Conservation (phyloP, 37 sponge, comb jelly and placozoan genomes). For the Halichondria panicea region DNA sequence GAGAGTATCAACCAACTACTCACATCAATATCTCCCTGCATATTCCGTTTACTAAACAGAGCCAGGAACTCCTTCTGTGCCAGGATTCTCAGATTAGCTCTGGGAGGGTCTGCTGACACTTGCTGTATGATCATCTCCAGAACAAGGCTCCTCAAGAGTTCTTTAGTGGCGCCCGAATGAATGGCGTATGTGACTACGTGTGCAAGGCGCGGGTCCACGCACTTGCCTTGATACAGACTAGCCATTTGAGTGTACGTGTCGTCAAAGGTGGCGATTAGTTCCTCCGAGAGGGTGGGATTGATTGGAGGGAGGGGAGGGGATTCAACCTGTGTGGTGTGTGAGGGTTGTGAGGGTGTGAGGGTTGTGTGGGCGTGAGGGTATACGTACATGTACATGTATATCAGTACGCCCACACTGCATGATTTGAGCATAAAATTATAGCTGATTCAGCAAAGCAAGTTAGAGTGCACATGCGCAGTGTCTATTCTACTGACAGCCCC, state of each 20-base stretch:
- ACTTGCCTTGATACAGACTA: background rate
- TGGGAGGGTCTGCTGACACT: too few species aligned
- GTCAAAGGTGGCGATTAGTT: slow-evolving; percentile 6
- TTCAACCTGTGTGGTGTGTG: slow-evolving; percentile 5
- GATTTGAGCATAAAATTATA: background rate
- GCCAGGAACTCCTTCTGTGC: slow-evolving; percentile 29
- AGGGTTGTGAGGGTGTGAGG: background rate
- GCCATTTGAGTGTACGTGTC: background rate
- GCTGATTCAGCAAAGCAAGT: background rate
- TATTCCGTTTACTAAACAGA: background rate
- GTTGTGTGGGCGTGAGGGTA: too few species aligned
- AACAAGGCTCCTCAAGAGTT: background rate
- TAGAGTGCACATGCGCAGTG: too few species aligned
- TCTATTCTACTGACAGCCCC: too few species aligned
- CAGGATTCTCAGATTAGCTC: background rate
- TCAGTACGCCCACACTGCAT: background rate
- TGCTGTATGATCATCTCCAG: too few species aligned
- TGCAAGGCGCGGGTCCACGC: background rate
- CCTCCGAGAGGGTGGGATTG: slow-evolving; percentile 4
- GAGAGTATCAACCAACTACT: background rate
- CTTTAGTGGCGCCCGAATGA: background rate
- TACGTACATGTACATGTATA: background rate
- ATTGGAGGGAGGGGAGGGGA: slow-evolving; percentile 29
- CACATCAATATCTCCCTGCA: slow-evolving; percentile 2
- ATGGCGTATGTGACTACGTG: slow-evolving; percentile 16